Evolutionary conservation across 2,113 vertebrate genomes (phyloP), one percentile per base, ranked within the genome.

Genomic region (Taxidea taxus): DNA sequence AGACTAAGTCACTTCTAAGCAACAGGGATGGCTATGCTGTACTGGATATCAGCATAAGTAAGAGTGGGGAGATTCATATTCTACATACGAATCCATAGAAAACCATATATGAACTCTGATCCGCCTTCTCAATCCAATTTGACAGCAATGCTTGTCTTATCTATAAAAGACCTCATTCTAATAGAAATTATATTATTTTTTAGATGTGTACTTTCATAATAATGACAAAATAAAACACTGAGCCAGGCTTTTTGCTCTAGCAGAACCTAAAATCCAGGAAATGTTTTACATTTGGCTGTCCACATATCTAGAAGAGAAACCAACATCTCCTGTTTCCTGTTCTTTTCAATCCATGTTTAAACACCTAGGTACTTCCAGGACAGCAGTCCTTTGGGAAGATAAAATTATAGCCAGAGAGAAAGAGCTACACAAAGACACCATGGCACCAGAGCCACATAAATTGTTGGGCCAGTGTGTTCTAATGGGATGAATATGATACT

Each of bases 201-300:
- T 91, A 84, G 62, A 89, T 56, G 9, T 72, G 39, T 68, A 13
- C 62, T 91, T 96, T 95, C 60, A 93, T 90, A 91, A 86, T 77
- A 88, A 87, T 70, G n/a, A 94, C 25, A 88, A 97, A 95, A 95
- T 51, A 90, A 95, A 96, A 92, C 87, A 84, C n/a, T 96, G 81
- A 96, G 18, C 18, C 23, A 87, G 37, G 37, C 8, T 96, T 95
- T 91, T 44, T 75, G 47, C 15, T 87, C 34, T 68, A 87, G 29
- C 20, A 60, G 34, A 94, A 95, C 37, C 87, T 91, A 94, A 95
- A 96, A 83, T 60, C 54, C 89, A 93, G 58, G 78, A 89, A 95
- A 91, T 94, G 16, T 88, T 95, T 95, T 75, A 90, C 21, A 87
- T 64, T 95, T 95, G 64, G 44, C 56, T 96, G n/a, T 94, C 31